Conservation (phyloP, 2,113 vertebrate genomes). For the Pristiophorus japonicus region DNA sequence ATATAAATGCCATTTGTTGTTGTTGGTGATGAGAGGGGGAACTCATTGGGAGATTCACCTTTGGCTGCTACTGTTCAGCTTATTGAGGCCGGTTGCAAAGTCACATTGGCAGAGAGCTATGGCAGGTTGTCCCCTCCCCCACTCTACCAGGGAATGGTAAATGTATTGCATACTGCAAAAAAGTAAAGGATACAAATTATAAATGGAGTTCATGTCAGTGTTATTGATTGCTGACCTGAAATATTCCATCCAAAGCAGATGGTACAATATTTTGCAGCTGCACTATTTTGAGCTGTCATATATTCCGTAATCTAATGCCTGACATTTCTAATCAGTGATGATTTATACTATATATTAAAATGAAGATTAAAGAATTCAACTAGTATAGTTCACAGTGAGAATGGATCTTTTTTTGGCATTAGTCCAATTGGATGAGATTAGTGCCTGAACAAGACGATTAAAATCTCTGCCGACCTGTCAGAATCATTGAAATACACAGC, state of each 20-base stretch:
- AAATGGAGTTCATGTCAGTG: neutral
- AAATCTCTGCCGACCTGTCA: neutral
- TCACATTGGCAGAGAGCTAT: neutral
- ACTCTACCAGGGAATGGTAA: neutral
- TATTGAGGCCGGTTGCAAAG: neutral
- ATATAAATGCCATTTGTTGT: too few relatives aligned
- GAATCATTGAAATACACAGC: neutral
- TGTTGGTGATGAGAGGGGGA: neutral
- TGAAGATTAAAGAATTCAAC: neutral
- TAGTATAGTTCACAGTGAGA: neutral
- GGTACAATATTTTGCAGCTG: neutral
- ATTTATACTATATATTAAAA: conserved; percentile 5
- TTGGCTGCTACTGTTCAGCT: neutral
- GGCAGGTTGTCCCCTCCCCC: neutral
- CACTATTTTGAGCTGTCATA: neutral
- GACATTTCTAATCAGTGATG: neutral
- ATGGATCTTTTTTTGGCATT: neutral
- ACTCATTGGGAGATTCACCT: neutral
- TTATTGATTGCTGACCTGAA: conserved; percentile 9
- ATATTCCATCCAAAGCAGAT: neutral
- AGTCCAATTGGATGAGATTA: neutral
- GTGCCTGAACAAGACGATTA: neutral
- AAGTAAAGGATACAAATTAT: neutral
- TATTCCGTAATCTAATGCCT: neutral
- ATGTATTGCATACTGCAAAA: too few relatives aligned